Evolutionary conservation across 2,797 vertebrate species (phyloP).

Genomic region (Hyperoplus lanceolatus): DNA sequence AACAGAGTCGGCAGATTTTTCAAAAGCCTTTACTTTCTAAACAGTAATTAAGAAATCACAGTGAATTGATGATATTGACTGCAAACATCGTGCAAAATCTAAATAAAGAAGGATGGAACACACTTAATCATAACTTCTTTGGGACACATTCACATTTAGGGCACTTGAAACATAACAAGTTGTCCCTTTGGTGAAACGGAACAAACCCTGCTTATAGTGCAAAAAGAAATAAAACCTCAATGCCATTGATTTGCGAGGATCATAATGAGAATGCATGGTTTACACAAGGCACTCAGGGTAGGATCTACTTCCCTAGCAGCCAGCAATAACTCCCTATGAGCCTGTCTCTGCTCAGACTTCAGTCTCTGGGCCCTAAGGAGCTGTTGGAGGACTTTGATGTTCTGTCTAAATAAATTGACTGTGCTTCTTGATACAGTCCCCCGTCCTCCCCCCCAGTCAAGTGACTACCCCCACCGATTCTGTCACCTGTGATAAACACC

Average conservation of each 20-base stretch:
- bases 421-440: constrained; percentile 73
- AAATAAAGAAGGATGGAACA: constrained; percentile 63
- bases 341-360: constrained; percentile 79
- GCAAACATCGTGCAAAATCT: constrained; percentile 61
- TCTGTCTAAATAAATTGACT: constrained; percentile 83
- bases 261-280: constrained; percentile 78
- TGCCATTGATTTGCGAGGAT: constrained; percentile 74
- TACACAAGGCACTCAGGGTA: constrained; percentile 73
- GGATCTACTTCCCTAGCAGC: constrained; percentile 76
- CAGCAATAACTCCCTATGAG: constrained; percentile 75
- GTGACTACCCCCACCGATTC: constrained; percentile 58
- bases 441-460: constrained; percentile 61
- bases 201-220: constrained; percentile 62
- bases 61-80: constrained; percentile 67
- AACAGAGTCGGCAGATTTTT: constrained; percentile 74
- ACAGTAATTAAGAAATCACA: constrained; percentile 75
- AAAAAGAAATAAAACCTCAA: constrained; percentile 69
- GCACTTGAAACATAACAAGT: constrained; percentile 63
- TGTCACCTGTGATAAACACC: constrained; percentile 80
- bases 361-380: constrained; percentile 80
- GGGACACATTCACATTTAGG: constrained; percentile 58
- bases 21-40: constrained; percentile 76
- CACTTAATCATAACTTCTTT: constrained; percentile 67
- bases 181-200: constrained; percentile 58
- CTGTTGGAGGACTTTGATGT: constrained; percentile 84